These are phyloP conservation scores for Aleiodes sp. DNA, from an alignment of 1,140 invertebrate species.

Conservation along the genomic window DNA sequence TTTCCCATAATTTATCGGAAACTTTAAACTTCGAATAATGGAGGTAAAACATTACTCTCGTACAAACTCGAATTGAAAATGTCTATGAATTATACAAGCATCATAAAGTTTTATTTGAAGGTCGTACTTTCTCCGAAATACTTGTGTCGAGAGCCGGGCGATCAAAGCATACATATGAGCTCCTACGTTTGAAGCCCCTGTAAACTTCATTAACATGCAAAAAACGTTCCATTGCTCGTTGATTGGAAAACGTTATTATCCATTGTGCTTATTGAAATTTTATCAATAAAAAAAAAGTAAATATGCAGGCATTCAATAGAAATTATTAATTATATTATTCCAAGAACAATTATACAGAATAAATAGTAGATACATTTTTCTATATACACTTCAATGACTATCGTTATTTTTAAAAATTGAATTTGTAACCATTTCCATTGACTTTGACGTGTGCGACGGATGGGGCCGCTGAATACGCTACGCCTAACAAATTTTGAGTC, in stretches of 20 bases:
- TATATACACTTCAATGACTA: constrained; percentile 7
- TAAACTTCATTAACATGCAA: not conserved
- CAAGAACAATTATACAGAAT: not conserved
- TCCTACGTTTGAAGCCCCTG: not conserved
- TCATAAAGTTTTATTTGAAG: constrained; percentile 9
- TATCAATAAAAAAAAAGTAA: too few species aligned
- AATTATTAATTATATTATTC: too few species aligned
- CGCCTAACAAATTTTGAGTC: constrained; percentile 48
- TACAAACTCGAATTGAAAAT: too few species aligned
- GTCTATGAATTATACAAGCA: not conserved
- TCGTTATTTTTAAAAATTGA: constrained; percentile 45
- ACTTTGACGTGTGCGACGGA: constrained; percentile 54
- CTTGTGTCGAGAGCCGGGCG: not conserved
- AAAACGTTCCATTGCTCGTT: not conserved
- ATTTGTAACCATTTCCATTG: constrained; percentile 53
- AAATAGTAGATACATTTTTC: not conserved
- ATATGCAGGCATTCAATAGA: too few species aligned
- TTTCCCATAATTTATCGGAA: too few species aligned
- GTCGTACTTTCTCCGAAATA: constrained; percentile 28
- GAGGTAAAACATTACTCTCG: too few species aligned
- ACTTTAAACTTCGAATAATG: too few species aligned
- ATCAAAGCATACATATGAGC: not conserved
- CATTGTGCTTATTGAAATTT: too few species aligned
- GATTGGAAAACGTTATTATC: too few species aligned
- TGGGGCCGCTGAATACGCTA: constrained; percentile 54